Evolutionary conservation across 2,888 invertebrate genomes (phyloP), one percentile per base, ranked within the genome.

Genomic region (Hyposoter didymator): DNA sequence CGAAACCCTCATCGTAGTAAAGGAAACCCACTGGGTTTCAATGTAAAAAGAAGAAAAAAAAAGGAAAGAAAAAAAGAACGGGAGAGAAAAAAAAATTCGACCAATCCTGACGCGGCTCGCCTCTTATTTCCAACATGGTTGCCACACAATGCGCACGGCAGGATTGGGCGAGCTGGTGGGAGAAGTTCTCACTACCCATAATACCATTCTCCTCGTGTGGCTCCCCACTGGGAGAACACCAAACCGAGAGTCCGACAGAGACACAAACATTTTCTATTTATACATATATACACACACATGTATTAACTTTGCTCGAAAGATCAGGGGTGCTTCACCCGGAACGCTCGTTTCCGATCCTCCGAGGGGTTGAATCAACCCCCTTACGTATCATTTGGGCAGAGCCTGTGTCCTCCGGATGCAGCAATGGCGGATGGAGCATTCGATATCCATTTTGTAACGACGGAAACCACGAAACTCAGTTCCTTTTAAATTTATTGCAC

Each of bases 121-220:
- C 79, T 92, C 90, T 91, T 90, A 91, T 89, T 72, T 92, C 92
- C 92, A 93, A 92, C 90, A 93, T 93, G 93, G 93, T 93, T 91
- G 93, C 92, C 91, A 90, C 92, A 92, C 92, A 93, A 93, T 93
- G 90, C 91, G 91, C 91, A 90, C 88, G 87, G 88, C 89, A 89
- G 89, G 88, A 87, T 88, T 87, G 88, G 81, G 64, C 62, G 83
- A 82, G 64, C 78, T 76, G 83, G 89, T 88, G 90, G 89, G 90
- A 90, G 90, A 89, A 90, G 82, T 87, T 70, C 86, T 90, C 89
- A 91, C 91, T 92, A 92, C 92, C 92, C 93, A 92, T 93, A 91
- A 93, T 91, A 90, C 92, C 92, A 91, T 92, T 93, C 93, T 91
- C 91, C 90, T 59, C 19, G 69, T 67, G 35, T 86, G 89, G 82